Percentiles rank a stretch among this genome's conserved stretches.
phyloP scores from a whole-genome alignment of 2,888 invertebrate species.

The Rotaria sp. region DNA sequence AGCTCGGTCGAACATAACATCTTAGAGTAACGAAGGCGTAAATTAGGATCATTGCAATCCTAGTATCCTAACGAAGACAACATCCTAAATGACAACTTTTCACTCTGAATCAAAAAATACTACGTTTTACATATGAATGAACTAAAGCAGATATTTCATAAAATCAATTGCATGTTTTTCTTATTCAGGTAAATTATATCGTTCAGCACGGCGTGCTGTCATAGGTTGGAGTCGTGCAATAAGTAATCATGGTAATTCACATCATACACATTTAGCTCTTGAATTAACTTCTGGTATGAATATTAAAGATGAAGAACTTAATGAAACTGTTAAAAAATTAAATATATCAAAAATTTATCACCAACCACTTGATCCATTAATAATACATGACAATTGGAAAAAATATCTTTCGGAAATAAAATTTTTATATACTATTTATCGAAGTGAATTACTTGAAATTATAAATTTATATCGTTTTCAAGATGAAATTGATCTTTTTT shows the following conservation, averaged over 20 bases:
- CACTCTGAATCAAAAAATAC: too few species aligned
- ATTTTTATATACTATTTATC: not conserved
- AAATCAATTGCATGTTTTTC: too few species aligned
- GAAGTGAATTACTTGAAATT: not conserved
- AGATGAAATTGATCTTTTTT: constrained; percentile 14
- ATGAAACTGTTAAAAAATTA: not conserved
- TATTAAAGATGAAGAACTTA: not conserved
- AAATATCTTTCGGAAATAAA: not conserved
- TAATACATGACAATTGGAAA: not conserved
- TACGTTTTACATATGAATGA: too few species aligned
- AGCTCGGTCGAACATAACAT: too few species aligned
- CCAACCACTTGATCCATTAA: not conserved
- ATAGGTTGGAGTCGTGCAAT: not conserved
- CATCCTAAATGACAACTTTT: too few species aligned
- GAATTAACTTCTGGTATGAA: not conserved
- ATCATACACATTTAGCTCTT: not conserved
- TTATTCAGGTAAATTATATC: constrained; percentile 8
- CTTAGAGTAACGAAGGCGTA: too few species aligned
- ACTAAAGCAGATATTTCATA: too few species aligned
- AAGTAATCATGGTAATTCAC: not conserved
- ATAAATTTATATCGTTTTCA: constrained; percentile 11
- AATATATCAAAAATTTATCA: too few species aligned
- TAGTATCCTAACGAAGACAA: too few species aligned
- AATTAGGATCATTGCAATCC: too few species aligned
- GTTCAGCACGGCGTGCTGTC: not conserved